Base-by-base conservation (phyloP, 2,888 invertebrate genomes). In the Clistopyga incitator region DNA sequence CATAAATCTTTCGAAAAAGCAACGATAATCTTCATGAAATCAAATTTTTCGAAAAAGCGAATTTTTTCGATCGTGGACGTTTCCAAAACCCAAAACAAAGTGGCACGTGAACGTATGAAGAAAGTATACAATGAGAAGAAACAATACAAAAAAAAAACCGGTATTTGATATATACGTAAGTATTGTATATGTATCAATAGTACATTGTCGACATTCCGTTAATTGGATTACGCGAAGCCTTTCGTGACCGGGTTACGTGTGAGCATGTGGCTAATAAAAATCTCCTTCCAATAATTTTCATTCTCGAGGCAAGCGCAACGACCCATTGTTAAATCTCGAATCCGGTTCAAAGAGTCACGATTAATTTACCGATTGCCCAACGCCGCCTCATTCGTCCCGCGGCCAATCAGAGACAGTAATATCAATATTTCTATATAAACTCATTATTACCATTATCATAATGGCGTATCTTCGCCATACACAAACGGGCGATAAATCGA, bases 171-270 rank as follows among this genome's bases (percentile, higher is more conserved):
- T 15, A 50, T 18, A 50, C 2, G n/a, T 18, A 6, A 0, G 0
- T 50, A n/a, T 18, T 50, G 4, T 20, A 50, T 18, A 18, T 50
- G 10, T 6, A 50, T 50, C 50, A 20, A n/a, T 8, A 1, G 50
- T 18, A 18, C 50, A 10, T 50, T 8, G 50, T 18, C 50, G 50
- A 50, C 50, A 18, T 18, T 8, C 18, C 50, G 50, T 50, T 50
- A 50, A 50, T 50, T 50, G 50, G 50, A n/a, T 50, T 50, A 50
- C 50, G 50, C 6, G 50, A 50, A 50, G 50, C 50, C 50, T n/a
- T 18, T 50, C 50, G 50, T 50, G 50, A 50, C 50, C 50, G 18
- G 18, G 50, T 50, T 50, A 50, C 50, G 50, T 50, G 50, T 18
- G 50, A n/a, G 18, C 50, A 18, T 50, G 1, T 50, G 18, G 18